Conservation (phyloP, 2,113 vertebrate genomes). For the Ammospiza caudacuta region DNA sequence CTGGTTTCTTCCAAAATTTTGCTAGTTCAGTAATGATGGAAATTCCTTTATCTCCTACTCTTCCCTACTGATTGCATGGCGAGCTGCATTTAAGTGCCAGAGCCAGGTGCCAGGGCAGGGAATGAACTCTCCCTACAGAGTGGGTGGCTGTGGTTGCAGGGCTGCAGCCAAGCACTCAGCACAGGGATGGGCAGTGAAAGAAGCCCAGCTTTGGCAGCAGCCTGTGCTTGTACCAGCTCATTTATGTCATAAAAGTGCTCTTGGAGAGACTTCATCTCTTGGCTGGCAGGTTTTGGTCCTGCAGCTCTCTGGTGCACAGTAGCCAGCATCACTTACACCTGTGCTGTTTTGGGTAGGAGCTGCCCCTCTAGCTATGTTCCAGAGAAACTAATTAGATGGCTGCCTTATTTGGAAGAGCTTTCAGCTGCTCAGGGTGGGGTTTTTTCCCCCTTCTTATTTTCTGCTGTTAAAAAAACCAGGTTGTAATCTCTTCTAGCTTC, state of each 20-base stretch:
- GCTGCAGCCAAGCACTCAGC: background rate
- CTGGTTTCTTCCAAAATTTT: background rate
- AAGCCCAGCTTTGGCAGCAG: background rate
- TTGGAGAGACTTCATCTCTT: background rate
- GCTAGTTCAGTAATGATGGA: background rate
- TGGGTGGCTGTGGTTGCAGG: background rate
- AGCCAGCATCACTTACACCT: background rate
- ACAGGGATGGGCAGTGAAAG: background rate
- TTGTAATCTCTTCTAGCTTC: background rate
- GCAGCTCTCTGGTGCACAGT: background rate
- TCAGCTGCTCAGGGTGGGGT: background rate
- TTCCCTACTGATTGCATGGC: background rate
- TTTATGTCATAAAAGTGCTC: background rate
- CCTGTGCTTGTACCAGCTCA: background rate
- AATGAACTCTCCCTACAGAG: background rate
- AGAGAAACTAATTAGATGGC: background rate
- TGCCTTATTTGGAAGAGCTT: background rate
- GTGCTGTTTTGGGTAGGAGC: background rate
- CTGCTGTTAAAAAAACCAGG: background rate
- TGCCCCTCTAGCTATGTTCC: conserved; percentile 24
- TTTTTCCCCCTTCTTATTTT: background rate
- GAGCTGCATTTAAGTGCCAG: background rate
- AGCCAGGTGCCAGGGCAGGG: background rate
- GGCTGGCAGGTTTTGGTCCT: background rate
- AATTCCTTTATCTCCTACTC: background rate